Evolutionary conservation across 1,140 invertebrate genomes (phyloP), one percentile per base, ranked within the genome.

Genomic region (Bombus fervidus): DNA sequence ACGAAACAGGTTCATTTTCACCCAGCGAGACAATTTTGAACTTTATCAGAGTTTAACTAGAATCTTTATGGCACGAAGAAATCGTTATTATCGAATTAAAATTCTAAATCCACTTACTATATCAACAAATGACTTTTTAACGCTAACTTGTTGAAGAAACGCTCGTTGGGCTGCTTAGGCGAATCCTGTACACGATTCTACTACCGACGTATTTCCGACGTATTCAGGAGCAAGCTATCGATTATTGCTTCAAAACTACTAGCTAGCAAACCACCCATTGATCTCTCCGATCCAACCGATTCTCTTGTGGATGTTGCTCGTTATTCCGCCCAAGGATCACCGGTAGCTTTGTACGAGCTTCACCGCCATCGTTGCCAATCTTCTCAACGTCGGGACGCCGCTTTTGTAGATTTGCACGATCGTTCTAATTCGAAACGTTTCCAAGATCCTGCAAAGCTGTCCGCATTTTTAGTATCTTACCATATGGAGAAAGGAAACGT

Each of bases 331-430:
- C n/a, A 25, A 66, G 83, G 66, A 80, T 85, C 83, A 79, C 75
- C 66, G 28, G 43, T 84, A 62, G 75, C 83, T 71, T 71, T 71
- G 64, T 79, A 72, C 75, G 57, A 72, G 68, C 34, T 43, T 79
- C 22, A 9, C 3, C 13, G 12, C 15, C 39, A 18, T 25, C 71
- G 8, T 74, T 66, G 28, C 31, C 37, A n/a, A 62, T 66, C 62
- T 39, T 15, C 25, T 3, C 68, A 4, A 43, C 22, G 25, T 31
- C 22, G 9, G 10, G 22, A 28, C 3, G 39, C 8, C 25, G 41
- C 25, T 62, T 53, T 47, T 10, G 25, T 31, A 71, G 39, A 78
- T 69, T 78, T 79, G 25, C 41, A 53, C 15, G 59, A 62, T 76
- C 31, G n/a, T 31, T n/a, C 12, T 83, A 68, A 68, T 66, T 43